Evolutionary conservation across 2,797 vertebrate species (phyloP).

Genomic region (Lithobates pipiens): DNA sequence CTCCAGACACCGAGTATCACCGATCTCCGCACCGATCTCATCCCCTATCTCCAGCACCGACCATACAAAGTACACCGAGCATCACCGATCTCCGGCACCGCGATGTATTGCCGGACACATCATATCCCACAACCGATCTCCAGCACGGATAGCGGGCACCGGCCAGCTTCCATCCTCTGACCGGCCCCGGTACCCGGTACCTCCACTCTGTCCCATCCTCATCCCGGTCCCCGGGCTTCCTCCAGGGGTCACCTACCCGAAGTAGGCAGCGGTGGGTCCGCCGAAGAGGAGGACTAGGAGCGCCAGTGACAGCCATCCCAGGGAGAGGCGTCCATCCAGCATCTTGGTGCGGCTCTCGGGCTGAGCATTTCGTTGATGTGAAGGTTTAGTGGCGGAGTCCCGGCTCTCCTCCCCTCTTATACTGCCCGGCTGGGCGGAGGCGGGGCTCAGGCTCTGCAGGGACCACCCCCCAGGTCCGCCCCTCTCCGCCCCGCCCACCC

Average conservation of each 20-base stretch:
- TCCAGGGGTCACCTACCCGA: constrained; percentile 83
- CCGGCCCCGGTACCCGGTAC: too few relatives aligned
- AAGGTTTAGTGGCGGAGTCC: neutral
- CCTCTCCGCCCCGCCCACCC: neutral
- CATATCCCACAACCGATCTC: too few relatives aligned
- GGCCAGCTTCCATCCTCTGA: too few relatives aligned
- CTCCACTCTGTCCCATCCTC: too few relatives aligned
- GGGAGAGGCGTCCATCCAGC: constrained; percentile 95
- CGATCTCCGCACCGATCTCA: too few relatives aligned
- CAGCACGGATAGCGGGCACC: too few relatives aligned
- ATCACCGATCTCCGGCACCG: too few relatives aligned
- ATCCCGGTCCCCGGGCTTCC: too few relatives aligned
- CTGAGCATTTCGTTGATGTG: constrained; percentile 91
- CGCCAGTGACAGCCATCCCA: constrained; percentile 93
- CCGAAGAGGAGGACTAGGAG: constrained; percentile 80
- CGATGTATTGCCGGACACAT: too few relatives aligned
- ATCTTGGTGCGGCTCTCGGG: constrained; percentile 96
- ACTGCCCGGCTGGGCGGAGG: neutral
- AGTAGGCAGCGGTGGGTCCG: constrained; percentile 89
- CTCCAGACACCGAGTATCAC: too few relatives aligned
- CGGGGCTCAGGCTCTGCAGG: neutral
- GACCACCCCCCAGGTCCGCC: neutral
- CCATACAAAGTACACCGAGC: too few relatives aligned
- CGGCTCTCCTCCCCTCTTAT: constrained; percentile 21
- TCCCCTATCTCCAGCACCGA: too few relatives aligned